These are phyloP conservation scores for Enteromius radiatus DNA, from an alignment of 2,797 vertebrate species.

Conservation along the genomic window DNA sequence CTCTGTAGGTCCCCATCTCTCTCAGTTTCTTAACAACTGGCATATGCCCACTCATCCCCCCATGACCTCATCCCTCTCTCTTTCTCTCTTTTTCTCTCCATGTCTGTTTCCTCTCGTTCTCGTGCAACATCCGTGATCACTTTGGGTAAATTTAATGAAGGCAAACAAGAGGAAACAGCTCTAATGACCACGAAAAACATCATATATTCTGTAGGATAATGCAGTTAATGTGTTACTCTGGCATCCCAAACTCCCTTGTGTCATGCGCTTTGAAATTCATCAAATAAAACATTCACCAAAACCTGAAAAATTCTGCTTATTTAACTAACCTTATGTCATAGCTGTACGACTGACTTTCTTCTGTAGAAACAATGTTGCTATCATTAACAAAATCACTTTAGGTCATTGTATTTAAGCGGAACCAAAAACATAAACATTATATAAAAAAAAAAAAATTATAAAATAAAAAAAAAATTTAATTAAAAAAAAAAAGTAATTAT, in stretches of 20 bases:
- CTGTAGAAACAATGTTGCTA: not conserved
- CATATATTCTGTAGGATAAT: slow-evolving; percentile 28
- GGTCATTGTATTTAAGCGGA: not conserved
- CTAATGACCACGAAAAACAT: slow-evolving; percentile 29
- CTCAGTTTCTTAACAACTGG: slow-evolving; percentile 70
- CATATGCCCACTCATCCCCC: slow-evolving; percentile 72
- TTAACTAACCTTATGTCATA: not conserved
- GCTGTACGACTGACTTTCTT: not conserved
- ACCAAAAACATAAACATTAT: not conserved
- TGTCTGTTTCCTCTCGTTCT: slow-evolving; percentile 16
- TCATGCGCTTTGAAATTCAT: not conserved
- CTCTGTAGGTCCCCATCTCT: slow-evolving; percentile 71
- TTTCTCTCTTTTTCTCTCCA: slow-evolving; percentile 59
- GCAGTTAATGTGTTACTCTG: slow-evolving; percentile 1
- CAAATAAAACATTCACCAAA: not conserved
- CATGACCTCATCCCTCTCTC: slow-evolving; percentile 51
- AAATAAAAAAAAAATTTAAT: too few species aligned
- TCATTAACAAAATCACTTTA: not conserved
- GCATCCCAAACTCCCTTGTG: not conserved
- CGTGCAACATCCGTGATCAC: slow-evolving; percentile 39
- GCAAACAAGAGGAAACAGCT: slow-evolving; percentile 36
- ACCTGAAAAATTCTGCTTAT: not conserved
- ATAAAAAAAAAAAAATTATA: not conserved
- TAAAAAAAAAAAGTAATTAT: not conserved
- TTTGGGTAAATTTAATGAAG: slow-evolving; percentile 42